Evolutionary conservation across 2,888 invertebrate genomes (phyloP), one percentile per base, ranked within the genome.

Genomic region (Orthosia gothica): DNA sequence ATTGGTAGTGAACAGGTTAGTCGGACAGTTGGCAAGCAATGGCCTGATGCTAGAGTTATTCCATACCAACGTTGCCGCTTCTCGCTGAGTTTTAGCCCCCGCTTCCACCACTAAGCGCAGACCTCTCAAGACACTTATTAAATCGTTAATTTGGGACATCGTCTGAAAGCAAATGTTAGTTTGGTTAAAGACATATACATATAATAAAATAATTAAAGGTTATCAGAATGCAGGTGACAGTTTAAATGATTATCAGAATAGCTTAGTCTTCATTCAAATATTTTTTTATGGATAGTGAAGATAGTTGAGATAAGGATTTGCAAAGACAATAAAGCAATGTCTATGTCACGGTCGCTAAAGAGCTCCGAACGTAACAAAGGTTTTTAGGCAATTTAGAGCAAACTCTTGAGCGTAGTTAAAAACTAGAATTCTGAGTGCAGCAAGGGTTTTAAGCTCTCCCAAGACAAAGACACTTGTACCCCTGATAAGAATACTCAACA

Each of bases 11-110:
- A 93, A 74, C 74, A 91, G 76, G 91, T 95, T 94, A 95, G 94
- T 92, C 49, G 92, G 86, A 79, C 94, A 94, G 71, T 81, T 91
- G 75, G 93, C 91, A 74, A 94, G 76, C 58, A 93, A 85, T 63
- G 97, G 95, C 89, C 97, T 97, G 58, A 98, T 87, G 91, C 97
- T 98, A 23, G 98, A 98, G 92, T 98, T 98, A 92, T 97, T 96
- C 97, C 98, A 97, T 85, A 97, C 92, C 83, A 97, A 93, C 91
- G 96, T 97, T 72, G 97, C 90, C 79, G 97, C 94, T 82, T 97
- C 96, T 89, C 97, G 97, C 91, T 98, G 98, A 76, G 98, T 93
- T 90, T 97, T 97, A 32, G 97, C 89, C 66, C 97, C 96, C 59
- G 98, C 98, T 89, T 97, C 97, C 55, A 97, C 95, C 68, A 99